Base-by-base conservation (phyloP, 2,888 invertebrate genomes). In the Watsonalla binaria region DNA sequence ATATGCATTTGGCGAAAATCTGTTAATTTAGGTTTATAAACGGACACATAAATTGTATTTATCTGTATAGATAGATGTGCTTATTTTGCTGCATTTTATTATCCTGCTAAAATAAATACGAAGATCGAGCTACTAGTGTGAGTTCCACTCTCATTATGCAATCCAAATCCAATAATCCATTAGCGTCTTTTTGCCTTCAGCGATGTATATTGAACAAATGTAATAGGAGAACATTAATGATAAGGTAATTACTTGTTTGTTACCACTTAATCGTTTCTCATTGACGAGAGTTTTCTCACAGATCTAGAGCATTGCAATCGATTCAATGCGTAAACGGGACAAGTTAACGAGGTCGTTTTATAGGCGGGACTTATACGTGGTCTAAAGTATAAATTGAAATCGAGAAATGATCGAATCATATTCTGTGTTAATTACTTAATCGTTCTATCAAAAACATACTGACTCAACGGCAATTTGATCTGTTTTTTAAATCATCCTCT, bases 401-500 rank as follows among this genome's bases (percentile, higher is more conserved):
- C 14, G 35, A 14, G 37, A 15, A 37, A 37, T 11, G 6, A 37
- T 8, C 6, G 8, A 42, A 11, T 42, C 11, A 11, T 42, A 42
- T 11, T 42, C 11, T 42, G 11, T 42, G 42, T 11, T 42, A 42
- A 42, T 42, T 11, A 42, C 42, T 42, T 42, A 42, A 42, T 42
- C 42, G 4, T 8, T 24, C 24, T 6, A 37, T 9, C 11, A 42
- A 42, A 11, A 11, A 42, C 42, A 11, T 8, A 11, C 42, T 42
- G 42, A 8, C 24, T 24, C 24, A 24, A 24, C 24, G 4, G 24
- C 24, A 24, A 24, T 24, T 24, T 24, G 24, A 24, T 24, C 24
- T 24, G 24, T 24, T 24, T 24, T 24, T 24, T 24, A 24, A 24
- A 1, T 24, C 24, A 46, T 53, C 45, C 63, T 52, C 58, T 54